Evolutionary conservation across 2,888 invertebrate genomes (phyloP), one percentile per base, ranked within the genome.

Genomic region (Microctonus hyperodae): DNA sequence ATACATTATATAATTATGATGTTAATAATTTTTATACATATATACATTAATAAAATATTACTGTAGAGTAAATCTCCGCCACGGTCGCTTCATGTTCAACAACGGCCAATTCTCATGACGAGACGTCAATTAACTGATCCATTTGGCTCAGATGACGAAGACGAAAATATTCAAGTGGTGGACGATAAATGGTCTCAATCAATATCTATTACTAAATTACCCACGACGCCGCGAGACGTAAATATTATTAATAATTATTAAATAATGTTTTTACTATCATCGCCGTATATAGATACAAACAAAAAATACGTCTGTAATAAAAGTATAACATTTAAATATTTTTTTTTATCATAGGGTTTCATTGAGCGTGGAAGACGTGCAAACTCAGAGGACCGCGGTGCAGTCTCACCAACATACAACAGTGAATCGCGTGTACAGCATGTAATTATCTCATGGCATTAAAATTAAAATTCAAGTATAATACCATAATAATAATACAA

Each of bases 141-240:
- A 0, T 95, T 96, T 84, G 95, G 94, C 58, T 95, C 95, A 31
- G 95, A 95, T 78, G 95, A 95, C 22, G 92, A 93, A 31, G 86
- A 85, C 33, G 73, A 81, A 70, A 83, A 82, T 68, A 79, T 82
- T 72, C 81, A 81, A 73, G 80, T 82, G 65, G 75, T 81, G 64
- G 83, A 83, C 61, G 83, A 83, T 60, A 83, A 82, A 70, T 77
- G 76, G 72, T 80, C 79, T 35, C 81, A 79, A 73, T 81, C 83
- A 59, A 81, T 82, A 69, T 79, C 81, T 40, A 75, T 80, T 71
- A 77, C 72, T 67, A 82, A 83, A 79, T 78, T 79, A 61, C 79
- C 81, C 72, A 79, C 78, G 50, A 78, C 81, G 62, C 77, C 81
- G 48, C 80, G 82, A 78, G 85, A 84, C 72, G 85, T 85, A 79